phyloP scores from a whole-genome alignment of 2,888 invertebrate genomes.

The Rhaphigaster nebulosa region DNA sequence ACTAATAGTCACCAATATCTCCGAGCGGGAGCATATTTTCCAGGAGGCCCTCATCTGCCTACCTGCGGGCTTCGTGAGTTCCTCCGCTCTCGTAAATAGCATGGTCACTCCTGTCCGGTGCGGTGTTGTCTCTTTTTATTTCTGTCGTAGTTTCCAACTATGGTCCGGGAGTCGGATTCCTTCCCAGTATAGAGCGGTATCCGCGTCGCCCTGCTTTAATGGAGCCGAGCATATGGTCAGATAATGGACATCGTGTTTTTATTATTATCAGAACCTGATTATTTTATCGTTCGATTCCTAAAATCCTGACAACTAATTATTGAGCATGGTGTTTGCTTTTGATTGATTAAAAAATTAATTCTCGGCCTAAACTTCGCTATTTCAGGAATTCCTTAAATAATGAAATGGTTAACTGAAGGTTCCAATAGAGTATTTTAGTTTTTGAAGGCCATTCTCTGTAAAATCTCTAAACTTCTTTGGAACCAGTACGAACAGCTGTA shows the following conservation, averaged over 20 bases:
- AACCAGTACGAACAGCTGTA: too few species aligned
- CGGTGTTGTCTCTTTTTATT: background rate
- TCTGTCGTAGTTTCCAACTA: background rate
- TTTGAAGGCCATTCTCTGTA: too few species aligned
- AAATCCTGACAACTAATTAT: too few species aligned
- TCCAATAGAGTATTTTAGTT: too few species aligned
- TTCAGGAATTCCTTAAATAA: too few species aligned
- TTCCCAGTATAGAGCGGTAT: background rate
- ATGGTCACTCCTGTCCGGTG: background rate
- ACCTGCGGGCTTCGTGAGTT: slow-evolving; percentile 25
- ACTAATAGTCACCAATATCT: background rate
- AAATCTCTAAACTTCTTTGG: too few species aligned
- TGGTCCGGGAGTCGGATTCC: background rate
- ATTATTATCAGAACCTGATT: background rate
- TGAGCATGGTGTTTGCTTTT: too few species aligned
- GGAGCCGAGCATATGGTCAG: background rate
- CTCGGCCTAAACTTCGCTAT: too few species aligned
- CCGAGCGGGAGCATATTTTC: background rate
- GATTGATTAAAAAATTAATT: too few species aligned
- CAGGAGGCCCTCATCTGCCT: background rate
- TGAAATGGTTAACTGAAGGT: too few species aligned
- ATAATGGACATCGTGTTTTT: too few species aligned
- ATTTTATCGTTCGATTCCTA: too few species aligned
- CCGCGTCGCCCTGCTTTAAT: background rate
- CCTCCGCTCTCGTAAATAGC: background rate